Base-by-base conservation (phyloP, 1,140 invertebrate species). In the Pollicipes pollicipes region DNA sequence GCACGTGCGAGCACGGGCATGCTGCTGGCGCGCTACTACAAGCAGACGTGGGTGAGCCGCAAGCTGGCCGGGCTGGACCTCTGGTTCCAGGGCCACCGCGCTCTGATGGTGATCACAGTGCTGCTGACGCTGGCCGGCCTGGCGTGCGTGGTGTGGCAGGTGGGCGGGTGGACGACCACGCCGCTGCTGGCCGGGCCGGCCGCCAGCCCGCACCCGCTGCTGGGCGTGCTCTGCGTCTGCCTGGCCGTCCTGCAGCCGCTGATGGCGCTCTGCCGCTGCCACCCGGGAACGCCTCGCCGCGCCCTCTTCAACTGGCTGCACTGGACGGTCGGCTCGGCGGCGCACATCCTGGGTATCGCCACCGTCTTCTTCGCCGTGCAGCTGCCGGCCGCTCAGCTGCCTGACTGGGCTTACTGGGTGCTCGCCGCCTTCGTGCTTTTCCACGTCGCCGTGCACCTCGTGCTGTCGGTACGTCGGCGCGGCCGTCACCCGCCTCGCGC, bases 251-350 rank as follows among this genome's bases (percentile, higher is more conserved):
- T 94, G 73, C 90, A 98, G 81, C 93, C 93, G 0, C 83, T 80
- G 76, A 88, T 90, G 84, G 92, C 92, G 8, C 85, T 88, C 45
- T 88, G 95, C 78, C 85, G 95, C 71, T 93, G 92, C 6, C 86
- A 89, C 78, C 92, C 93, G 0, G 89, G 87, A 69, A 87, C 89
- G 66, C 84, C 87, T 1, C 88, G 86, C 75, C 82, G 94, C 70
- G 85, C 88, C 0, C 81, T 95, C 70, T 97, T 97, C 82, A 98
- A 98, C 80, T 97, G 94, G 94, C 77, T 86, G 26, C 94, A 97
- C 80, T 97, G 93, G 91, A 82, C 91, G 66, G 85, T 92, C 74
- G 95, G 95, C 69, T 97, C 95, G 79, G 81, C 86, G n/a, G 93
- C 93, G 3, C 91, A 95, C 78, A 91, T 96, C 75, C 82, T 95